These are phyloP conservation scores for Bujurquina vittata DNA, from an alignment of 2,113 vertebrate species.

Conservation along the genomic window DNA sequence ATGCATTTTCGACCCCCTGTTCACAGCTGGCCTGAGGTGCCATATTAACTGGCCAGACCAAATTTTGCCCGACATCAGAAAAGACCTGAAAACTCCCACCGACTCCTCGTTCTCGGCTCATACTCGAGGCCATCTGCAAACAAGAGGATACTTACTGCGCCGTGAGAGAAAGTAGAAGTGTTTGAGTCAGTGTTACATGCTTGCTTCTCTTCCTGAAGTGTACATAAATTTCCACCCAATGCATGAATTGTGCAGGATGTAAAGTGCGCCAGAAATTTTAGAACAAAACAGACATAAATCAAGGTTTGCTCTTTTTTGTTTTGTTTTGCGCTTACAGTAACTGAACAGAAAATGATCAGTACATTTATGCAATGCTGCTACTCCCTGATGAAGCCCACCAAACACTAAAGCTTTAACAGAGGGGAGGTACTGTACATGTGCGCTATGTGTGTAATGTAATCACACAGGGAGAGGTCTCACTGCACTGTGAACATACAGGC, in stretches of 20 bases:
- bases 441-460: too few species aligned
- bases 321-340: fast-evolving
- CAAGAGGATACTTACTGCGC: neutral
- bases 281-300: neutral
- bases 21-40: conserved; percentile 49
- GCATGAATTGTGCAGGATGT: neutral
- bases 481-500: neutral
- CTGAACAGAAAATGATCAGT: neutral
- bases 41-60: conserved; percentile 20
- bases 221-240: neutral
- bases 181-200: conserved; percentile 5
- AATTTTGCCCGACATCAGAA: conserved; percentile 43
- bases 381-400: neutral
- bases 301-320: fast-evolving
- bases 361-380: neutral
- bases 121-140: conserved; percentile 3
- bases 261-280: neutral
- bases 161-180: neutral
- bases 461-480: neutral
- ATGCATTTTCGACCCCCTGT: conserved; percentile 53
- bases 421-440: neutral
- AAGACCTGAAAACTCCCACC: conserved; percentile 5
- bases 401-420: neutral
- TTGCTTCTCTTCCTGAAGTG: neutral
- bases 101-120: conserved; percentile 3